Percentiles rank a stretch among this genome's conserved stretches.
Evolutionary conservation across 1,140 invertebrate species (phyloP).

Genomic region (Drosophila ficusphila): DNA sequence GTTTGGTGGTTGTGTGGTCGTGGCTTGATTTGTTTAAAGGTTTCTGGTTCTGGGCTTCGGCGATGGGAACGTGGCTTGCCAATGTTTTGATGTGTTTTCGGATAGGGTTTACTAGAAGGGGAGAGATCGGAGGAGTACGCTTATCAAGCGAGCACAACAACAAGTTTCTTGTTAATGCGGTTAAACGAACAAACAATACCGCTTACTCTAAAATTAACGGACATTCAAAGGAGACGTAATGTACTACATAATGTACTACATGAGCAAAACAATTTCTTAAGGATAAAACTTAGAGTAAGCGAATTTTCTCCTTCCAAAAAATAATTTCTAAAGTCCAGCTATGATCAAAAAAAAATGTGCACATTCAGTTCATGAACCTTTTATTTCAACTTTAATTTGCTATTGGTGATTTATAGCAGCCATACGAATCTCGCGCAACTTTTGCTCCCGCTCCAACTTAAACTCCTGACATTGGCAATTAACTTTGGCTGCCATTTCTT

Average conservation of each 20-base stretch:
- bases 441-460: not conserved
- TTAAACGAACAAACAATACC: too few relatives aligned
- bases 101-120: not conserved
- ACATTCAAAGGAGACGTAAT: too few relatives aligned
- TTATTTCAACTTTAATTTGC: too few relatives aligned
- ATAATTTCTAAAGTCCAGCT: too few relatives aligned
- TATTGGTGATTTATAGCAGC: too few relatives aligned
- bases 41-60: conserved; percentile 43
- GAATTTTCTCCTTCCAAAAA: too few relatives aligned
- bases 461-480: conserved; percentile 23
- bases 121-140: not conserved
- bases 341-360: too few relatives aligned
- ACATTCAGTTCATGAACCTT: too few relatives aligned
- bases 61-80: conserved; percentile 53
- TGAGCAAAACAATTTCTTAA: too few relatives aligned
- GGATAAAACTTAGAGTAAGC: too few relatives aligned
- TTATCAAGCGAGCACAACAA: not conserved
- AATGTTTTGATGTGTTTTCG: conserved; percentile 32
- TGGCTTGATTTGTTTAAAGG: conserved; percentile 77
- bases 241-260: too few relatives aligned
- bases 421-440: not conserved
- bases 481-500: conserved; percentile 21
- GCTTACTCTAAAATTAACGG: too few relatives aligned
- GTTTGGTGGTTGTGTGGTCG: conserved; percentile 67
- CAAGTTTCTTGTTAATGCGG: not conserved